Base-by-base conservation (phyloP, 1,140 invertebrate species). In the Campodea augens region DNA sequence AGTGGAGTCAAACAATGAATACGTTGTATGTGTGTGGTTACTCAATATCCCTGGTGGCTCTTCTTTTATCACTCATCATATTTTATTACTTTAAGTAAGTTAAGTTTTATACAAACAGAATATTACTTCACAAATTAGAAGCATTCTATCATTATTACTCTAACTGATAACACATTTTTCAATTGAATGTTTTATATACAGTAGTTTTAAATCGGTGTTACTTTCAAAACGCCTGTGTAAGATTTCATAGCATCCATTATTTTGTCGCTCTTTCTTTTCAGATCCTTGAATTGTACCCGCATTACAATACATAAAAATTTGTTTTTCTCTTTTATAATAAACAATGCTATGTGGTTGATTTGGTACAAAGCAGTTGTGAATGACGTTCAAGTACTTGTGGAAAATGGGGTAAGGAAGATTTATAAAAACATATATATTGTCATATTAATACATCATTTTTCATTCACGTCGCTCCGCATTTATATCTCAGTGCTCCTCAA, bases 231-330 rank as follows among this genome's bases (percentile, higher is more conserved):
- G n/a, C n/a, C n/a, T n/a, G n/a, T n/a, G n/a, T n/a, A 13, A 12
- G 10, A 44, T 18, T 24, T 21, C 22, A 41, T 15, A 27, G 19
- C 22, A 20, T 24, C 19, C 3, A 21, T 36, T 45, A 23, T 22
- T 37, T 45, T 19, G 25, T 32, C 43, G 22, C 19, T 1, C 41
- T 46, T 22, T 40, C 25, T 49, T 49, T 57, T 48, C 49, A 61
- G 63, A 53, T 65, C 66, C 46, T 51, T 70, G 25, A 57, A 63
- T n/a, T 69, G 68, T 53, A 67, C 67, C n/a, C 54, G 70, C 29
- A 61, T 71, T 3, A 60, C 60, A 1, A 62, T 72, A 23, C 70
- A 72, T 52, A 69, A 68, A 48, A 67, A 72, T 48, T 54, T 72
- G 13, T 72, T 72, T 50, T 48, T 67, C 4, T 67, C 66, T 3